Evolutionary conservation across 2,797 vertebrate species (phyloP).

Genomic region (Dipus sagitta): DNA sequence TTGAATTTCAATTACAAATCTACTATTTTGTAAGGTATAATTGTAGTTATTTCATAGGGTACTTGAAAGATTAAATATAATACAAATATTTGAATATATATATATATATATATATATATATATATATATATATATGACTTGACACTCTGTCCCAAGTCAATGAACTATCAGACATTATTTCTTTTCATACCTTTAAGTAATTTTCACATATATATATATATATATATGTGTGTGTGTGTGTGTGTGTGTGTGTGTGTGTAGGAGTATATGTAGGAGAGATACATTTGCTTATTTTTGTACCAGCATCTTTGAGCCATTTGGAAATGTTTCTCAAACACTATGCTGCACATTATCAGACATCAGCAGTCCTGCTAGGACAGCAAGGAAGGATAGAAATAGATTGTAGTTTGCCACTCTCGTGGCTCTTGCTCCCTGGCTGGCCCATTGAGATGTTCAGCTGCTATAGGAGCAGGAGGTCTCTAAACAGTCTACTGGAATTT

Average conservation of each 20-base stretch:
- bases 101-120: not conserved
- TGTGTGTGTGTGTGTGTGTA: not conserved
- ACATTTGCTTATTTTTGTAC: not conserved
- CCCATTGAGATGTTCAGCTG: slow-evolving; percentile 64
- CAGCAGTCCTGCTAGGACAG: not conserved
- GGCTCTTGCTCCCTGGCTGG: not conserved
- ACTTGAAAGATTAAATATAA: slow-evolving; percentile 5
- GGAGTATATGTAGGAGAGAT: not conserved
- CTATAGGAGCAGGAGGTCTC: slow-evolving; percentile 60
- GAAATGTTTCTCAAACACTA: slow-evolving; percentile 48
- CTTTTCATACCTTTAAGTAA: not conserved
- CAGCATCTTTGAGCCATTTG: not conserved
- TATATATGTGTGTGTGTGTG: not conserved
- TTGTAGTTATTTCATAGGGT: not conserved
- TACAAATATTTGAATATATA: not conserved
- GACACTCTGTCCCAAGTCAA: not conserved
- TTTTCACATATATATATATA: slow-evolving; percentile 3
- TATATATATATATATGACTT: not conserved
- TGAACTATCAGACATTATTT: not conserved
- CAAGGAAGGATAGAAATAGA: not conserved
- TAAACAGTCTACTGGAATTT: slow-evolving; percentile 70
- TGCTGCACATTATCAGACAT: slow-evolving; percentile 18
- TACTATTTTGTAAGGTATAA: not conserved
- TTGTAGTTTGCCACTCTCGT: not conserved
- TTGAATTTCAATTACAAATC: not conserved